Evolutionary conservation across 2,113 vertebrate genomes (phyloP), one percentile per base, ranked within the genome.

Genomic region (Leptobrachium ailaonicum): DNA sequence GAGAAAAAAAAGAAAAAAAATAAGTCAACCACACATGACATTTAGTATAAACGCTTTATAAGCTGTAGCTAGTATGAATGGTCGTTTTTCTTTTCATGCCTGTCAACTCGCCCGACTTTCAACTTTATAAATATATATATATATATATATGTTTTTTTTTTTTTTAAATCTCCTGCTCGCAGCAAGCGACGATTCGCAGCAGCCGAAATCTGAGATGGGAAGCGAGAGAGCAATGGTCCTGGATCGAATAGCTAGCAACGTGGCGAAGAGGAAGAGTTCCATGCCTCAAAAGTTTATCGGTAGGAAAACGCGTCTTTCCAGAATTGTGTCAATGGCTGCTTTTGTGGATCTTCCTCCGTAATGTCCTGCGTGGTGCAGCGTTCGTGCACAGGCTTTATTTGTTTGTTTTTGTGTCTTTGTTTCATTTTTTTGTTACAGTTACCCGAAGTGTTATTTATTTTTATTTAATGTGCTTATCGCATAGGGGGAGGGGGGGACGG

Each of bases 221-320:
- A 94, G 87, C 44, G 96, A 98, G 87, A 94, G 96, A 80, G 96
- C 96, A 54, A 88, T 97, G 87, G 92, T 98, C 71, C 93, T 98
- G 87, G 96, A 98, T 91, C 92, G 95, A 87, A 92, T 97, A 83
- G 96, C 96, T 8, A 98, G 93, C 95, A 98, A 97, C 84, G 96
- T 98, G 62, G 96, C 96, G 88, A 97, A 96, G 85, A 88, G 96
- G 84, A 98, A 98, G 93, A 97, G 96, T 86, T 95, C 96, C 41
- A 96, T 98, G 96, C 96, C 96, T 44, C 96, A 97, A 88, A 97
- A 96, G 90, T 97, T 97, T 86, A 96, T 96, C 45, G 96, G 96
- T 97, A 95, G 96, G 95, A 90, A 84, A 73, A 81, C 79, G 83
- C 2, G 44, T 6, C 47, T 6, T 41, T 4, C 42, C 4, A 42